Evolutionary conservation across 1,140 invertebrate species (phyloP), one percentile per base, ranked within the genome.

Genomic region (Globodera rostochiensis): DNA sequence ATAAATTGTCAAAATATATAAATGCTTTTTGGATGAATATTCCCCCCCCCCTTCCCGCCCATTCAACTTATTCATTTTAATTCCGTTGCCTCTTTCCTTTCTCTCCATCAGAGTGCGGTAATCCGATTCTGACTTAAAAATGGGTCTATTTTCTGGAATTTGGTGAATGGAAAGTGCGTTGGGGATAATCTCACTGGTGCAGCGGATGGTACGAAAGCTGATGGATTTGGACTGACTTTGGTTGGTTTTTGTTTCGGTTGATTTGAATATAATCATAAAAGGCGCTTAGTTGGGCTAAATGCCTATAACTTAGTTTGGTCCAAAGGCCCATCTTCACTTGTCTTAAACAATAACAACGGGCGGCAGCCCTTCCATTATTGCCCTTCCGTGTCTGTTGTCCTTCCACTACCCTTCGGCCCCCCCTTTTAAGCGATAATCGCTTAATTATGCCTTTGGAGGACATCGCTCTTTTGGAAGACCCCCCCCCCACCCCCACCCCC

Each of bases 401-500:
- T 71, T 71, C 69, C 46, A 47, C 25, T 21, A 8, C 69, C 7
- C n/a, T n/a, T n/a, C n/a, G n/a, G n/a, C n/a, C n/a, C 60, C 60
- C n/a, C 60, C n/a, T 21, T 71, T 71, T 71, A 13, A 8, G 69
- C 69, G 69, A 71, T 71, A 71, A 71, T 71, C 69, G 69, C 69
- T 71, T 71, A 71, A 71, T 71, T 71, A 71, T 21, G 69, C 69
- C 69, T 71, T 71, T 71, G 69, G 21, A 71, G 69, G 69, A 71
- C 69, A 71, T 47, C 21, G 46, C 69, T 21, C 69, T 60, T 50
- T 60, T 15, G 15, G 57, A 60, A 50, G 6, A 50, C 50, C 11
- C 11, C 50, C 11, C 6, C 50, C 50, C 50, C 50, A 1, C 50
- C 50, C 6, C 50, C 50, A 0, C 50, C 50, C 50, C 50, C 6